Evolutionary conservation across 1,140 invertebrate species (phyloP).

Genomic region (honey bee (Apis mellifera)): Amel_HAv3.1 CM009936.2:6523501-6524000

Average conservation of each 20-base stretch:
- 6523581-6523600: neutral
- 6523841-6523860: too few relatives aligned
- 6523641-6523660: constrained; percentile 29
- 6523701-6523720: neutral
- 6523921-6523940: neutral
- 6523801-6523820: too few relatives aligned
- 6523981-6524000: neutral
- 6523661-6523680: neutral
- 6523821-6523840: too few relatives aligned
- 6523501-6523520: constrained; percentile 1
- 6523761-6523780: neutral
- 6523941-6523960: neutral
- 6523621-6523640: neutral
- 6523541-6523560: neutral
- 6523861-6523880: neutral
- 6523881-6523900: neutral
- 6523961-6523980: neutral
- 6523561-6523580: neutral
- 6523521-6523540: neutral
- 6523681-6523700: neutral
- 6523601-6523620: neutral
- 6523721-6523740: neutral
- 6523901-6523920: neutral
- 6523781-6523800: neutral
- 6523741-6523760: neutral